These are phyloP conservation scores for pig (Sus scrofa) DNA, from an alignment of 2,113 vertebrate genomes.

Conservation along the genomic window DNA sequence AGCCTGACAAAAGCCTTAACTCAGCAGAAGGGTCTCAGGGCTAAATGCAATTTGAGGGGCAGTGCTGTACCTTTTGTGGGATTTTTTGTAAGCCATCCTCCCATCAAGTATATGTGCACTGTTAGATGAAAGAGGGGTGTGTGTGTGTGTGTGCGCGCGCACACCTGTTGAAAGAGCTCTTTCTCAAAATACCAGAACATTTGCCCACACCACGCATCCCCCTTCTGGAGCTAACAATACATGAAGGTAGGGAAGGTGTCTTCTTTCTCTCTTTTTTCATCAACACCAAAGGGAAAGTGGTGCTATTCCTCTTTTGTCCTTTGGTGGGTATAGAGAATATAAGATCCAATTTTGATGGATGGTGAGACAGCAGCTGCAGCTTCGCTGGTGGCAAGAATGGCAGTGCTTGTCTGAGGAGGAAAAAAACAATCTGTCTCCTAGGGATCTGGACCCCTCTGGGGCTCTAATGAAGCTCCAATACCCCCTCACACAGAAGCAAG, in stretches of 20 bases:
- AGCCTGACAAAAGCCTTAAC: background rate
- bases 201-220: background rate
- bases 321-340: background rate
- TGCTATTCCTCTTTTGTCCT: background rate
- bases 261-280: background rate
- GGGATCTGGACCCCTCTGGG: background rate
- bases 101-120: background rate
- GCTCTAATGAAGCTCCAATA: background rate
- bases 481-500: background rate
- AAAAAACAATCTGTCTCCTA: background rate
- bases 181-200: constrained; percentile 8
- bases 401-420: background rate
- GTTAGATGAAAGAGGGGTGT: too few species aligned
- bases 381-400: background rate
- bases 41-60: background rate
- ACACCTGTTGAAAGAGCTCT: background rate
- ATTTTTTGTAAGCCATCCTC: background rate
- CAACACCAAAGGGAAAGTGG: background rate
- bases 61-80: background rate
- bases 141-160: background rate
- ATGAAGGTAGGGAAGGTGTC: background rate
- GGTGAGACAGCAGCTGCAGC: accelerated
- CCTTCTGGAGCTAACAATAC: background rate
- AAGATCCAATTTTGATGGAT: background rate
- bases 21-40: background rate